Evolutionary conservation across 2,797 vertebrate genomes (phyloP).

Genomic region (Crypturellus tataupa): DNA sequence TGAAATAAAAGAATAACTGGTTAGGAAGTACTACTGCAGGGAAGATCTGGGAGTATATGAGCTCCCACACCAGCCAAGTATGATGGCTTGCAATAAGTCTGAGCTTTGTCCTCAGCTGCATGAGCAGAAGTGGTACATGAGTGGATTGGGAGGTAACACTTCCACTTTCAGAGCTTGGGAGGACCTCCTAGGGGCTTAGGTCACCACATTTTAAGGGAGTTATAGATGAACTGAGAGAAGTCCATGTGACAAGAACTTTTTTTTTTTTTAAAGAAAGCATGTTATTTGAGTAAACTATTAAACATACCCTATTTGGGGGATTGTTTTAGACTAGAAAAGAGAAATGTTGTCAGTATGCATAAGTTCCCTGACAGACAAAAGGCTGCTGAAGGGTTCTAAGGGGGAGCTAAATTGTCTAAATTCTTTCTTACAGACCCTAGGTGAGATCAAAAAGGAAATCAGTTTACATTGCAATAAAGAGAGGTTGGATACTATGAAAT

Average conservation of each 20-base stretch:
- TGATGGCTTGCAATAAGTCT: background rate
- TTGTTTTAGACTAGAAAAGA: background rate
- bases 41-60: background rate
- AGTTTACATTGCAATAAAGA: background rate
- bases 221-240: background rate
- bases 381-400: background rate
- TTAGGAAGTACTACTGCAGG: background rate
- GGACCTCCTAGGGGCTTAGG: background rate
- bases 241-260: background rate
- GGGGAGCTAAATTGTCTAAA: background rate
- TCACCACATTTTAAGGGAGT: background rate
- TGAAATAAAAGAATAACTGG: background rate
- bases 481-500: background rate
- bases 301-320: fast-evolving
- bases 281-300: background rate
- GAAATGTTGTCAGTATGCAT: background rate
- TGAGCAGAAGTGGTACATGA: background rate
- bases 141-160: background rate
- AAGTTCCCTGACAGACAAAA: background rate
- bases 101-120: background rate
- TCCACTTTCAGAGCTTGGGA: background rate
- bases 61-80: background rate
- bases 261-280: background rate
- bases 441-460: background rate
- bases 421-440: background rate